Percentiles rank a stretch among this genome's conserved stretches.
These are phyloP conservation scores for Ypsolopha scabrella DNA, from an alignment of 2,888 invertebrate genomes.

Conservation along the genomic window DNA sequence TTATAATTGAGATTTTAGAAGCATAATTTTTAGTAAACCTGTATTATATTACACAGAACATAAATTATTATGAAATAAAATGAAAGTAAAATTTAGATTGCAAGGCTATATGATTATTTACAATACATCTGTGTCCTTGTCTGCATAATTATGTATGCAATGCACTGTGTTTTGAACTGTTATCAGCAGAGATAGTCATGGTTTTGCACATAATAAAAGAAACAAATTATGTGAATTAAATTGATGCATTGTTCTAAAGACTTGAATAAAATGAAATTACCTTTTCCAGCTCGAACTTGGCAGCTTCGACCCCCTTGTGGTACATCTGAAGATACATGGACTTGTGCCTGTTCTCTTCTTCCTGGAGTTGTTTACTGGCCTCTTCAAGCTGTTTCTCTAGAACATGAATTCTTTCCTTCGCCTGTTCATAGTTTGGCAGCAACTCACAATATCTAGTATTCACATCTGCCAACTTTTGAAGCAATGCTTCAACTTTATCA, in stretches of 20 bases:
- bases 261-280: slow-evolving; percentile 38
- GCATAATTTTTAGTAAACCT: too few species aligned
- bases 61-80: too few species aligned
- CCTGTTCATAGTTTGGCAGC: slow-evolving; percentile 79
- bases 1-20: too few species aligned
- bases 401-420: slow-evolving; percentile 77
- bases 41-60: too few species aligned
- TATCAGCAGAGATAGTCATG: background rate
- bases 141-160: too few species aligned
- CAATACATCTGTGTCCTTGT: too few species aligned
- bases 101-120: too few species aligned
- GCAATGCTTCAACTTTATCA: slow-evolving; percentile 80
- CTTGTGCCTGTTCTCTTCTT: slow-evolving; percentile 80
- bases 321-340: slow-evolving; percentile 86
- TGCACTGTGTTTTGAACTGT: background rate
- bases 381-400: slow-evolving; percentile 81
- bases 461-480: slow-evolving; percentile 80
- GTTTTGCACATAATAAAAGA: background rate
- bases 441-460: slow-evolving; percentile 83
- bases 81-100: too few species aligned
- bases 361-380: slow-evolving; percentile 75
- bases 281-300: slow-evolving; percentile 78
- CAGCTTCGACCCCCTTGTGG: slow-evolving; percentile 85
- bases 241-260: background rate
- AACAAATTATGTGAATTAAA: background rate